Evolutionary conservation across 2,113 vertebrate genomes (phyloP), one percentile per base, ranked within the genome.

Genomic region (Sebastes fasciatus): DNA sequence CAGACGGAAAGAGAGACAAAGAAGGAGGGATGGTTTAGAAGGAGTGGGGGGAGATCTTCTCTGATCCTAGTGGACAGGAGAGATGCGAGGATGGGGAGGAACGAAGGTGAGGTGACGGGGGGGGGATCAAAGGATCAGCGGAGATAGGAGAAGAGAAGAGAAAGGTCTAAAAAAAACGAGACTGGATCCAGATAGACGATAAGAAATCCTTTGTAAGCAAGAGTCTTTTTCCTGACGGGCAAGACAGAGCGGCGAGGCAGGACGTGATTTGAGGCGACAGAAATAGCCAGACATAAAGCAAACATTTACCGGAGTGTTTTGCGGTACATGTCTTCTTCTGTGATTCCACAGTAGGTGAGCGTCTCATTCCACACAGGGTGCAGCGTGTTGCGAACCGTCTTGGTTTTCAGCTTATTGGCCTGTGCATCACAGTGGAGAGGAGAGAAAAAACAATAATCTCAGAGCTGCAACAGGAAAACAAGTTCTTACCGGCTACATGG

Each of bases 321-420:
- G 84, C 97, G 95, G 75, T 94, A 95, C 94, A 98, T 97, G 87
- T 98, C 97, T 1, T 97, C 97, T 23, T 96, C 95, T 0, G 96
- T 97, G 93, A 98, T 97, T 1, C 97, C 97, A 2, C 92, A 96
- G 86, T 98, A 98, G 0, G 94, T 96, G 77, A 97, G 95, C 0
- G 94, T 96, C 90, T 98, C 97, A 0, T 98, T 97, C 97, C 97
- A 98, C 74, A 96, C 95, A 0, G 97, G 97, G 83, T 97, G 97
- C 86, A 97, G 91, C 0, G 96, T 97, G 92, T 98, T 98, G 82
- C 96, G 95, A 79, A 97, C 96, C 0, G 94, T 97, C 91, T 96
- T 97, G 0, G 97, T 98, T 92, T 97, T 97, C 91, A 98, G 91
- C 86, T 98, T 98, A 87, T 97, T 98, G 61, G 97, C 97, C 97